A percentile compares a stretch with the other conserved stretches of the same genome.
These are phyloP conservation scores for Melospiza georgiana DNA, from an alignment of 2,113 vertebrate genomes.

Conservation along the genomic window DNA sequence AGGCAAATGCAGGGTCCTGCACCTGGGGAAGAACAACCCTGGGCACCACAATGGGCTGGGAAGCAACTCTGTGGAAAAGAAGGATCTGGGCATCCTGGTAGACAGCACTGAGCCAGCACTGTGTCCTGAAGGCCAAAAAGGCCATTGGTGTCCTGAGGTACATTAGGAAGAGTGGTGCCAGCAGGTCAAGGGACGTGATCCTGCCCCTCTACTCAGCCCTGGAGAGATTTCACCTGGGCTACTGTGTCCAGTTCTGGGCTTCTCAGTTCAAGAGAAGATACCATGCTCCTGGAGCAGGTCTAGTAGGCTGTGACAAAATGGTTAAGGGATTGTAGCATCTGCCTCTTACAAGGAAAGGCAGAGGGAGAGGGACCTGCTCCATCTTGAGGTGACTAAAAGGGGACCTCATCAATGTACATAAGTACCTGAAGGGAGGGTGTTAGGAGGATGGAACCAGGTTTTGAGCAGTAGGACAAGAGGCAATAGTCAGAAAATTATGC, in stretches of 20 bases:
- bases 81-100: neutral
- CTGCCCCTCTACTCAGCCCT: neutral
- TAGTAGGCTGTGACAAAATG: neutral
- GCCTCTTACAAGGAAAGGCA: neutral
- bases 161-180: neutral
- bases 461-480: neutral
- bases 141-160: fast-evolving
- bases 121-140: neutral
- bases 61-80: neutral
- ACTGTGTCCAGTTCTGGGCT: neutral
- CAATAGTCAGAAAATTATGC: neutral
- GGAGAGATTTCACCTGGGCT: neutral
- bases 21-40: fast-evolving
- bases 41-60: fast-evolving
- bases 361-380: neutral
- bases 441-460: neutral
- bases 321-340: no score
- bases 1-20: neutral
- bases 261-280: neutral
- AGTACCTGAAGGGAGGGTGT: neutral
- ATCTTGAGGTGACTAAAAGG: neutral
- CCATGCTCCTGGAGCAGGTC: fast-evolving
- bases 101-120: neutral
- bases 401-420: no score
- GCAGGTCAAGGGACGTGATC: fast-evolving